These are phyloP conservation scores for Amblyraja radiata DNA, from an alignment of 2,797 vertebrate species.

Conservation along the genomic window DNA sequence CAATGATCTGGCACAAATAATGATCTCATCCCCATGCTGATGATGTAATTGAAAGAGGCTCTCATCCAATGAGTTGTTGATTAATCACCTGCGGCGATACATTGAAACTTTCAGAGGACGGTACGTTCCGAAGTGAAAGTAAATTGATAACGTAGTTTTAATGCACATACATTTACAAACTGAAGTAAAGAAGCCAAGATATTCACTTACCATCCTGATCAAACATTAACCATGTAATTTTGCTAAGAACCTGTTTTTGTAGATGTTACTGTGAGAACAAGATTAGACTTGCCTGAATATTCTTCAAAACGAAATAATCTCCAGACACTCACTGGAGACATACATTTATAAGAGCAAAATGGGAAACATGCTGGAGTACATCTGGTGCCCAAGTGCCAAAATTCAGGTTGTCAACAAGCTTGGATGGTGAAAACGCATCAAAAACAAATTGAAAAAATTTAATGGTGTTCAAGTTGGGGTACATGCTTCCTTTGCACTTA, in stretches of 20 bases:
- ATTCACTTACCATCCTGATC: not conserved
- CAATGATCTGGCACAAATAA: not conserved
- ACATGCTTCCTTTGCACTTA: not conserved
- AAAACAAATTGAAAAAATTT: not conserved
- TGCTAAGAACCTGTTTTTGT: not conserved
- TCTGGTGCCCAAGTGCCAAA: not conserved
- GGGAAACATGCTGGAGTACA: not conserved
- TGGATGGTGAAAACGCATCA: not conserved
- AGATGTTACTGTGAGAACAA: not conserved
- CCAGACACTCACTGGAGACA: not conserved
- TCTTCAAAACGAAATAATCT: not conserved
- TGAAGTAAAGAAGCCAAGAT: not conserved
- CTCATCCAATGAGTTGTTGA: not conserved
- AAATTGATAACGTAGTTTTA: not conserved
- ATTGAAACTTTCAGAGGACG: not conserved
- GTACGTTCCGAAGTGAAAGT: not conserved
- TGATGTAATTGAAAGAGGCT: not conserved
- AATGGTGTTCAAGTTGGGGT: not conserved
- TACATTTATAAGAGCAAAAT: not conserved
- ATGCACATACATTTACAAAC: not conserved
- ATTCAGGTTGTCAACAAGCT: not conserved
- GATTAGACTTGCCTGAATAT: not conserved
- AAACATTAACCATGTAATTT: not conserved
- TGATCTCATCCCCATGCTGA: not conserved
- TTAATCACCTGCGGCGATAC: not conserved